Evolutionary conservation across 2,888 invertebrate species (phyloP), one percentile per base, ranked within the genome.

Genomic region (Sphecodes monilicornis): DNA sequence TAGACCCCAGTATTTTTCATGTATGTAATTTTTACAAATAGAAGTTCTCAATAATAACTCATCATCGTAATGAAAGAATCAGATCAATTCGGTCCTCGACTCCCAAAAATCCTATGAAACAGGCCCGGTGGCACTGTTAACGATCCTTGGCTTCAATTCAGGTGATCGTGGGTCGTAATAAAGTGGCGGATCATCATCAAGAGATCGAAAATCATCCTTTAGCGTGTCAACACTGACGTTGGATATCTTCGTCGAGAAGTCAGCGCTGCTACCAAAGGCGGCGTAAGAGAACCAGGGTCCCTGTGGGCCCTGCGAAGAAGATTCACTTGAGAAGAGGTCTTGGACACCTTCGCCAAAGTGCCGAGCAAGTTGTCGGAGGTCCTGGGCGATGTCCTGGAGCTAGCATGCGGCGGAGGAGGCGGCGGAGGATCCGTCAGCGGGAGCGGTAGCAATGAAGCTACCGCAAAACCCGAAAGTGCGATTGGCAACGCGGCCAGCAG

Each of bases 351-450:
- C 93, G 92, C 93, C 93, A 94, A 94, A 92, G 94, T 94, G 92
- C 93, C 94, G 91, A 94, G 94, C 89, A 94, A 94, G 89, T 89
- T 94, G 91, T 94, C 94, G 87, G 94, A 94, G 87, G 93, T 94
- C 22, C 89, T 94, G 77, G 94, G 93, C 80, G 94, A 94, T 93
- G 93, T 94, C 80, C 90, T 94, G 93, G 94, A 94, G 90, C 86
- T 94, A 92, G 94, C 93, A 91, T 93, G 93, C 91, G 92, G 93
- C 71, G 91, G 92, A 54, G 89, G 88, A 54, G 77, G 89, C 78
- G 88, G 90, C 75, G 88, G 85, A 72, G 88, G 90, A 74, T 86
- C 84, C 84, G 88, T 60, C 64, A 10, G 32, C 32, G 8, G 64
- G 29, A 13, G 76, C 26, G 39, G 77, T 1, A 76, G 68, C 4